phyloP scores from a whole-genome alignment of 2,113 vertebrate species.

The Odocoileus hemionus region DNA sequence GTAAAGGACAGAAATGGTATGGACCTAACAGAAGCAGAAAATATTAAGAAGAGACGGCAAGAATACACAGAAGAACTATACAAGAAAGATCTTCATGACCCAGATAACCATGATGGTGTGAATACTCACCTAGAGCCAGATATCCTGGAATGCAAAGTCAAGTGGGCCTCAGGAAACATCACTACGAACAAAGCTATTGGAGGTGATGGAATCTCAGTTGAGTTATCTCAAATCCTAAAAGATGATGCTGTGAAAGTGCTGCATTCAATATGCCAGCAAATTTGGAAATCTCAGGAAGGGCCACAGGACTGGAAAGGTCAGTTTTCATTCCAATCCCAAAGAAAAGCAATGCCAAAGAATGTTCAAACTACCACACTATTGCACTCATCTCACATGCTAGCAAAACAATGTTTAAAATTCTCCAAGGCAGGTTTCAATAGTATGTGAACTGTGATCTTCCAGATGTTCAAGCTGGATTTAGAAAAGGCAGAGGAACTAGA shows the following conservation, averaged over 20 bases:
- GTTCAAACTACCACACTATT: neutral
- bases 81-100: neutral
- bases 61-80: neutral
- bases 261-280: neutral
- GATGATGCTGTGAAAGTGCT: neutral
- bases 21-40: neutral
- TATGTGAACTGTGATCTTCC: neutral
- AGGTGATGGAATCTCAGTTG: neutral
- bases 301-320: neutral
- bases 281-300: neutral
- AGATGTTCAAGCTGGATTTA: neutral
- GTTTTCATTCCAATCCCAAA: neutral
- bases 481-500: neutral
- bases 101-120: neutral
- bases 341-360: neutral
- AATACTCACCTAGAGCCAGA: neutral
- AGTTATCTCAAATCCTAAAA: neutral
- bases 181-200: neutral
- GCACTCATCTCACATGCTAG: neutral
- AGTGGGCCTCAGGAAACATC: neutral
- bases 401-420: neutral
- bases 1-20: neutral
- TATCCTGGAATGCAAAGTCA: neutral
- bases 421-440: neutral
- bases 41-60: neutral